Base-by-base conservation (phyloP, 2,888 invertebrate species). In the Plebejus argus region DNA sequence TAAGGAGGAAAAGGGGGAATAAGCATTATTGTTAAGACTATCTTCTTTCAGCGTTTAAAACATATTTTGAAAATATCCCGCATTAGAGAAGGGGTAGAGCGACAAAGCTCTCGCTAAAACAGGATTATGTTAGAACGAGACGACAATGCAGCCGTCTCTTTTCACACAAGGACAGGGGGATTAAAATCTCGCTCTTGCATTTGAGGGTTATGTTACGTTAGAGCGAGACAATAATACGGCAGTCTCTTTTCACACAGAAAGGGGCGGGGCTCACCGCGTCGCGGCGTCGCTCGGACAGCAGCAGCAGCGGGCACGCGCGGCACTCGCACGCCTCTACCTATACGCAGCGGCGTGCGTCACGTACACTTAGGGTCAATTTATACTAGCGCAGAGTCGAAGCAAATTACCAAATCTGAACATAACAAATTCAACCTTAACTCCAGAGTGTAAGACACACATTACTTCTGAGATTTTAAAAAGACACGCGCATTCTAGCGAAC, bases 301-400 rank as follows among this genome's bases (percentile, higher is more conserved):
- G 89, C 20, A 92, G 92, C 82, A 90, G 90, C 81, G 86, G 92
- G 89, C 90, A 93, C 87, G 92, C 92, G 7, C 93, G 87, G 81
- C 93, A 94, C 76, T 93, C 93, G 90, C 93, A 94, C 78, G 87
- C 87, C 87, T 93, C 85, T 91, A 93, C 93, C 93, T 53, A 33
- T 39, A 76, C 76, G 76, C 70, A 71, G 20, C 15, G 20, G 56
- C 66, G 35, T 70, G 56, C 49, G 72, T n/a, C 56, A 18, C 15
- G n/a, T 0, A 39, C 23, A 45, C 23, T 10, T 10, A 49, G 15
- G n/a, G n/a, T n/a, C n/a, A n/a, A n/a, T n/a, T n/a, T n/a, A n/a
- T n/a, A n/a, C n/a, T n/a, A n/a, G n/a, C n/a, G n/a, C n/a, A n/a
- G n/a, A n/a, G n/a, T n/a, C n/a, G n/a, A n/a, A n/a, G n/a, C n/a